Conservation (phyloP, 1,140 invertebrate species). For the Bombus breviceps region DNA sequence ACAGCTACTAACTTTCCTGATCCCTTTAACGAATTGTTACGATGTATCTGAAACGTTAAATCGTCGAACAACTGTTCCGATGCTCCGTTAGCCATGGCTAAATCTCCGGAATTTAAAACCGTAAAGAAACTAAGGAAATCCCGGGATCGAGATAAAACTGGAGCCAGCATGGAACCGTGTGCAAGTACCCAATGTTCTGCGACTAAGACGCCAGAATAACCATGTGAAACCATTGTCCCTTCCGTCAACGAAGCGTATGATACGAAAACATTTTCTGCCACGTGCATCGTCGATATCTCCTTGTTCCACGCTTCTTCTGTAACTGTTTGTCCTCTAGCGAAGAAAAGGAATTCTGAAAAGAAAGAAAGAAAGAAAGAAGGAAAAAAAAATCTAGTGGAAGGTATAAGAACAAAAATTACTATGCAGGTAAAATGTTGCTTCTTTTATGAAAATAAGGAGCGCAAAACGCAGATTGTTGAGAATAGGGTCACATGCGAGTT, state of each 20-base stretch:
- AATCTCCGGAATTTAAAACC: slow-evolving; percentile 53
- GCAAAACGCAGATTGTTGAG: neutral
- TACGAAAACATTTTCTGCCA: slow-evolving; percentile 64
- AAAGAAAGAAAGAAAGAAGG: neutral
- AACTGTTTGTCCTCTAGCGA: neutral
- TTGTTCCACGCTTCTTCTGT: neutral
- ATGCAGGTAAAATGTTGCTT: neutral
- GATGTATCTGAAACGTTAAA: slow-evolving; percentile 61
- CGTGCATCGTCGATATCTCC: slow-evolving; percentile 42
- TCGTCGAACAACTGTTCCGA: neutral
- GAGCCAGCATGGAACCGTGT: slow-evolving; percentile 82
- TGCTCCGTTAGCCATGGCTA: slow-evolving; percentile 48
- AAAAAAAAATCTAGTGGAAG: too few species aligned
- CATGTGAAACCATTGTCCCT: slow-evolving; percentile 10
- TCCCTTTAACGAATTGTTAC: neutral
- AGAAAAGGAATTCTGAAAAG: neutral
- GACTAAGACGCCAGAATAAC: slow-evolving; percentile 82
- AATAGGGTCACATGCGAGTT: neutral
- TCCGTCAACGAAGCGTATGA: slow-evolving; percentile 49
- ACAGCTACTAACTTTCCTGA: slow-evolving; percentile 1
- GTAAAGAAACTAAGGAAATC: slow-evolving; percentile 23
- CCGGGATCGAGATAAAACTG: slow-evolving; percentile 36
- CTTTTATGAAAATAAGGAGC: neutral
- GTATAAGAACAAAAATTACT: neutral
- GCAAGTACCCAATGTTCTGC: slow-evolving; percentile 82